Percentiles rank a stretch among this genome's conserved stretches.
phyloP scores from a whole-genome alignment of 2,797 vertebrate genomes.

The Sebastes itinus region DNA sequence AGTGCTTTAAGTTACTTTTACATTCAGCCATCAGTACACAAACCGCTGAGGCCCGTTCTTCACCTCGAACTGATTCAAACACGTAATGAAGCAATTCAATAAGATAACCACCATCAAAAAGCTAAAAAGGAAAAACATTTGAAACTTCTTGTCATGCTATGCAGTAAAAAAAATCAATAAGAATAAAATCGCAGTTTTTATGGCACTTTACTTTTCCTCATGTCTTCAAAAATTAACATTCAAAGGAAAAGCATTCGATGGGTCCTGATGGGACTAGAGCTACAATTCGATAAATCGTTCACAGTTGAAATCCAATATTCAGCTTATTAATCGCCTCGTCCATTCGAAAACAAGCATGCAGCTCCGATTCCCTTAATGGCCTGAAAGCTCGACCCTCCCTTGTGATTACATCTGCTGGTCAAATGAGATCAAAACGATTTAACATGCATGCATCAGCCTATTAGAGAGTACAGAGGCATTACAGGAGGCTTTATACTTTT shows the following conservation, averaged over 20 bases:
- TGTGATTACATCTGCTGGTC: conserved; percentile 20
- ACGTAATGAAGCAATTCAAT: conserved; percentile 16
- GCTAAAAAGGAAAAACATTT: neutral
- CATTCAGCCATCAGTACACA: conserved; percentile 62
- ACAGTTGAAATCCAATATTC: conserved; percentile 43
- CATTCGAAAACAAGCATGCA: conserved; percentile 4
- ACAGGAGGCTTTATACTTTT: conserved; percentile 43
- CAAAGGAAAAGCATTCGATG: conserved; percentile 59
- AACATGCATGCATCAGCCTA: conserved; percentile 57
- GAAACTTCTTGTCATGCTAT: conserved; percentile 37
- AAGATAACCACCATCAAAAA: conserved; percentile 21
- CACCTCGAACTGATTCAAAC: neutral
- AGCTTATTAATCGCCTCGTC: conserved; percentile 18
- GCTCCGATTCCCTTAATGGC: conserved; percentile 27
- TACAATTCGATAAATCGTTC: conserved; percentile 22
- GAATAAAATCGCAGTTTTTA: conserved; percentile 19
- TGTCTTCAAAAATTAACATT: conserved; percentile 52
- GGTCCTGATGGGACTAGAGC: conserved; percentile 21
- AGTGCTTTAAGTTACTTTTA: conserved; percentile 34
- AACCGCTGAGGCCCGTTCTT: neutral
- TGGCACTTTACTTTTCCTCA: conserved; percentile 66
- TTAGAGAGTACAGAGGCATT: conserved; percentile 42
- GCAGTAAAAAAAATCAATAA: conserved; percentile 9
- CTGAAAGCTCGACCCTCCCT: conserved; percentile 17
- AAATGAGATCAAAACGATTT: conserved; percentile 30